Percentiles rank a stretch among this genome's conserved stretches.
phyloP scores from a whole-genome alignment of 2,888 invertebrate genomes.

The Tolmerus cingulatus region DNA sequence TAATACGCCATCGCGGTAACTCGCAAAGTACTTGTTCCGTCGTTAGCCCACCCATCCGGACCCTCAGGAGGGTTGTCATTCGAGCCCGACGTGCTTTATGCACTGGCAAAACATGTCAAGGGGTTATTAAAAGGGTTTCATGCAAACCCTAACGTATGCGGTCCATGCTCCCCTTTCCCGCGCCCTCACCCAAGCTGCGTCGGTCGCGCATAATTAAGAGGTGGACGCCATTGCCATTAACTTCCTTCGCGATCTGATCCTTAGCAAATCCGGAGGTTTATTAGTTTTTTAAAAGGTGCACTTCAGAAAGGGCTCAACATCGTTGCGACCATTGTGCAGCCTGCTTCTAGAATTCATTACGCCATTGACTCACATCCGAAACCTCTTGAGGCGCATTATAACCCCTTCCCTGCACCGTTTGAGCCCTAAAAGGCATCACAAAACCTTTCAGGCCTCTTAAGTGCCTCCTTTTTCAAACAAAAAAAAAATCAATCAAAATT shows the following conservation, averaged over 20 bases:
- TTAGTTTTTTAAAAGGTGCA: not conserved
- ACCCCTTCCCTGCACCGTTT: not conserved
- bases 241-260: not conserved
- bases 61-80: conserved; percentile 24
- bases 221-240: conserved; percentile 30
- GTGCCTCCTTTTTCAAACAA: not conserved
- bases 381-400: not conserved
- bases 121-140: conserved; percentile 36
- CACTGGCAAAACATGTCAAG: conserved; percentile 37
- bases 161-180: not conserved
- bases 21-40: conserved; percentile 44
- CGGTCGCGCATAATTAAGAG: conserved; percentile 27
- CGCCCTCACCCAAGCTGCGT: not conserved
- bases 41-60: conserved; percentile 23
- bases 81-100: not conserved
- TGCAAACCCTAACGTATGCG: conserved; percentile 11
- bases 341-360: not conserved
- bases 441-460: not conserved
- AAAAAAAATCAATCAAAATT: not conserved
- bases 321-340: conserved; percentile 2
- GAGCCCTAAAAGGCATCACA: not conserved
- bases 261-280: not conserved
- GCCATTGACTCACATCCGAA: not conserved
- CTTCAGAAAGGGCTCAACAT: not conserved
- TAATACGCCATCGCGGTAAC: conserved; percentile 47